Percentiles rank a stretch among this genome's conserved stretches.
phyloP scores from a whole-genome alignment of 2,113 vertebrate species.

The Brachypodius melanocephalos region DNA sequence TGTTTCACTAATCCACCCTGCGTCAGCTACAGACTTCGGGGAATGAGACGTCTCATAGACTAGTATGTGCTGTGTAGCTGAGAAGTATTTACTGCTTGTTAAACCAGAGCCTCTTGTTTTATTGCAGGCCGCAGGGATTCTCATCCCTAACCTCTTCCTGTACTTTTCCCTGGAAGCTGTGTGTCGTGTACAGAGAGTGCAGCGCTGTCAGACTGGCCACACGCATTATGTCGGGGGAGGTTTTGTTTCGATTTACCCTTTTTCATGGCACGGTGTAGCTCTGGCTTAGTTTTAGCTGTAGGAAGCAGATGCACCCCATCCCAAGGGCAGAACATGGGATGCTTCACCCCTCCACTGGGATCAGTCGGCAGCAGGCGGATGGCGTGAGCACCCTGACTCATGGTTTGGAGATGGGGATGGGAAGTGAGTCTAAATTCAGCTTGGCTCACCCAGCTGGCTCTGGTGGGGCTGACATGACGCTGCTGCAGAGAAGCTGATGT shows the following conservation, averaged over 20 bases:
- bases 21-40: not conserved
- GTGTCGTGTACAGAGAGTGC: not conserved
- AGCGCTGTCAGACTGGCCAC: not conserved
- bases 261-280: not conserved
- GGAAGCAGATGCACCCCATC: not conserved
- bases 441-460: not conserved
- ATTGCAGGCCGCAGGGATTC: not conserved
- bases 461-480: accelerated
- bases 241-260: not conserved
- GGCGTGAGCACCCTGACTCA: not conserved
- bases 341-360: not conserved
- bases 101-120: not conserved
- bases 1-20: not conserved
- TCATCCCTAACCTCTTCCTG: not conserved
- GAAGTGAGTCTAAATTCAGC: not conserved
- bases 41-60: accelerated
- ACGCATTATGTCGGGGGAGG: not conserved
- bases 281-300: not conserved
- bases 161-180: not conserved
- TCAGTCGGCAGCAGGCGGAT: accelerated
- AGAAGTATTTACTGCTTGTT: not conserved
- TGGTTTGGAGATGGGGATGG: not conserved
- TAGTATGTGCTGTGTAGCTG: not conserved
- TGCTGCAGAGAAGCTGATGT: not conserved
- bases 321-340: not conserved